Conservation (phyloP, 2,888 invertebrate species). For the Diabrotica balteata region DNA sequence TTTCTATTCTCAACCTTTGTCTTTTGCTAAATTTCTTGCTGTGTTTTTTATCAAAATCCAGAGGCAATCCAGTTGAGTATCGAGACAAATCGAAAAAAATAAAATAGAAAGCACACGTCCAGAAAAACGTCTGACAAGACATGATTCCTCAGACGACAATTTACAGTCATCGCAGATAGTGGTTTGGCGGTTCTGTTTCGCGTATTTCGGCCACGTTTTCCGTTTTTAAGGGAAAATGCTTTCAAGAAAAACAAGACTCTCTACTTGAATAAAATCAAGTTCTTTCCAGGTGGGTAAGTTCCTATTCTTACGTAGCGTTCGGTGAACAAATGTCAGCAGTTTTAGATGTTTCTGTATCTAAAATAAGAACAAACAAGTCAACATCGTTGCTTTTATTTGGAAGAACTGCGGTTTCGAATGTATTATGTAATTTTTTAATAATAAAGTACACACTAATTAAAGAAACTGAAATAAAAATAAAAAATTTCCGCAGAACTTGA, state of each 20-base stretch:
- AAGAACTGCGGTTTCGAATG: no score
- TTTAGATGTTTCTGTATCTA: no score
- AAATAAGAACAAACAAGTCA: no score
- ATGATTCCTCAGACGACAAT: constrained; percentile 34
- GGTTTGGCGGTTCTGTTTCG: constrained; percentile 20
- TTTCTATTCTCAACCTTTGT: not conserved
- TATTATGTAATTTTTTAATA: no score
- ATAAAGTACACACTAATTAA: no score
- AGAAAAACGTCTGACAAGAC: constrained; percentile 34
- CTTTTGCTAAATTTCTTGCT: constrained; percentile 1
- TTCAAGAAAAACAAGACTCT: not conserved
- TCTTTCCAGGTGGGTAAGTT: not conserved
- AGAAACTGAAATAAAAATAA: no score
- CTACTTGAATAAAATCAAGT: not conserved
- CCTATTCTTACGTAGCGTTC: not conserved
- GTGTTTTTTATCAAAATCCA: constrained; percentile 16
- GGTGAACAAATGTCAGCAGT: no score
- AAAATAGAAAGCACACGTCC: constrained; percentile 29
- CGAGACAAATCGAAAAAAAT: constrained; percentile 16
- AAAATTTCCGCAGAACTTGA: no score
- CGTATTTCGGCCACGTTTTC: constrained; percentile 22
- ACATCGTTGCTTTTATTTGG: no score
- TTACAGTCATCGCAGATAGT: constrained; percentile 26
- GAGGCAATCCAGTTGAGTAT: constrained; percentile 27
- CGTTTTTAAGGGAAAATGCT: not conserved